Evolutionary conservation across 2,113 vertebrate genomes (phyloP), one percentile per base, ranked within the genome.

Genomic region (Diglossa brunneiventris): DNA sequence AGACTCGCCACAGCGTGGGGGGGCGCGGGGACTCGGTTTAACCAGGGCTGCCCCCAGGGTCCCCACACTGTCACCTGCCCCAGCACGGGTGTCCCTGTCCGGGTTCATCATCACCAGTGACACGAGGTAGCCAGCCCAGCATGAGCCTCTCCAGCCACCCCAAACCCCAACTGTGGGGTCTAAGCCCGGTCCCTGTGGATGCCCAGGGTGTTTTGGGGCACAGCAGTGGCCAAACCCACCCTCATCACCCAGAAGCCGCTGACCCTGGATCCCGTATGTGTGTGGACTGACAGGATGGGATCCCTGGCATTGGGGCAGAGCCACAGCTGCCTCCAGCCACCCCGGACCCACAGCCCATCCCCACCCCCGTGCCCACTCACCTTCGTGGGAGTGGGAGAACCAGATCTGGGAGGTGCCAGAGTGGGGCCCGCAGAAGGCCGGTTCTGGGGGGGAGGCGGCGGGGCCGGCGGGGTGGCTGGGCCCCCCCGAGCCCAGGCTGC

Each of bases 331-430:
- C 4, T 44, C 47, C 0, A 1, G 20, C 50, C 72, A 41, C 56
- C 21, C 19, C 3, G 0, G 6, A 50, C 26, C 19, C 33, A 17
- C 4, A 1, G 8, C 86, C 69, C 79, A 1, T 0, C 33, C 41
- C 20, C 6, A 6, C 9, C 59, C 35, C 6, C 0, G 37, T 1
- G 7, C 35, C 11, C 74, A 18, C 96, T 98, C 98, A 99, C 99
- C 99, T 99, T 99, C 99, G 21, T 99, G 99, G 56, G 99, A 99
- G 97, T 99, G 99, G 37, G 99, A 99, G 96, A 99, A 99, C 99
- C 99, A 99, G 97, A 99, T 98, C 98, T 99, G 99, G 33, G 99
- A 99, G 92, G 99, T 97, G 94, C 98, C 97, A 2, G 99, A 98
- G 98, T 99, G 99, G 53, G 99, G 98, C 72, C 98, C 98, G 1